Evolutionary conservation across 1,140 invertebrate species (phyloP), one percentile per base, ranked within the genome.

Genomic region (Saccostrea echinata): DNA sequence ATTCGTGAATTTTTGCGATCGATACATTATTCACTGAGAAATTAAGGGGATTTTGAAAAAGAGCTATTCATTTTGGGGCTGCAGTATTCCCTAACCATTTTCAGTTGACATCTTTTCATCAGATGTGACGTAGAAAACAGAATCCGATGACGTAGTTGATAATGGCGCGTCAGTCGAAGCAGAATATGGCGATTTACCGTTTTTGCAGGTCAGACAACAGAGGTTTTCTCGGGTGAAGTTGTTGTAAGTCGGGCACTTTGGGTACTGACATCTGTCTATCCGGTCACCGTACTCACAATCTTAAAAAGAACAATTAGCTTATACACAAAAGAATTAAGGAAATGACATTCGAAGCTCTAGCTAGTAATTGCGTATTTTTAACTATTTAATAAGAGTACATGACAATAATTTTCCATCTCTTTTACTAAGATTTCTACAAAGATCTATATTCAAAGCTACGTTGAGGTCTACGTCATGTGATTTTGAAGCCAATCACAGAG

Each of bases 161-260:
- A 53, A 83, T 21, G 81, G 81, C 21, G 30, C 24, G 52, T 30
- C 43, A 83, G 43, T 83, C 52, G 81, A 83, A 83, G 43, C 81
- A 21, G 81, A 83, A 33, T 52, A 83, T 83, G 81, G 81, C 35
- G 43, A 51, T 83, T 83, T 83, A 83, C 81, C 81, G 52, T 83
- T 83, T 52, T 24, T 83, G 21, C 81, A 83, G 35, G 81, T 83
- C 81, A 83, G 21, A 27, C 81, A 83, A 33, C 81, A 83, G 3
- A 52, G 81, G 35, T 51, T 83, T 51, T 52, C 35, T 1, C 81
- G 18, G 35, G 81, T 83, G 35, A 27, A 52, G 43, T 83, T 83
- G 81, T 52, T 53, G 81, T 83, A 83, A 18, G 81, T 83, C 12
- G 81, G 11, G 43, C 81, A 83, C 30, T 52, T 51, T 43, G 81